Conservation (phyloP, 2,113 vertebrate genomes). For the Microcebus ravelobensis region DNA sequence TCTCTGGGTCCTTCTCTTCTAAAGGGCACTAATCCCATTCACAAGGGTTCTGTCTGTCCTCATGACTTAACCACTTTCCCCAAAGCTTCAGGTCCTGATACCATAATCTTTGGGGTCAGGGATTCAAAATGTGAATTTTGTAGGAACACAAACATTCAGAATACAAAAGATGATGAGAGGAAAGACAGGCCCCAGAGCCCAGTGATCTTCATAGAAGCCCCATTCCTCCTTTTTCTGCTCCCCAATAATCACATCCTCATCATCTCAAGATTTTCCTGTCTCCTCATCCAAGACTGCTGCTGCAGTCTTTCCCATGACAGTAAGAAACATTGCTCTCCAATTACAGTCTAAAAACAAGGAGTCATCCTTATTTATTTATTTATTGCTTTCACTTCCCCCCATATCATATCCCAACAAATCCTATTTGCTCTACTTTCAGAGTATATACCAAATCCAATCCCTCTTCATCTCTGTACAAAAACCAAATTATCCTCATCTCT, state of each 20-base stretch:
- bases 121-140: neutral
- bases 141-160: neutral
- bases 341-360: neutral
- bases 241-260: neutral
- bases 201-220: neutral
- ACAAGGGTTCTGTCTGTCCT: neutral
- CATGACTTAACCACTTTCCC: neutral
- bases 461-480: neutral
- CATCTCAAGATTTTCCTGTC: neutral
- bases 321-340: neutral
- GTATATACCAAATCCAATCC: neutral
- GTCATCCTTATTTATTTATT: neutral
- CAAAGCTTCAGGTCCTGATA: neutral
- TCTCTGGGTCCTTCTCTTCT: neutral
- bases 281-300: neutral
- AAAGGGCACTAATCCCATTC: neutral
- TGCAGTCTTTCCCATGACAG: neutral
- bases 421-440: neutral
- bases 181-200: neutral
- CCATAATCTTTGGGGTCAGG: neutral
- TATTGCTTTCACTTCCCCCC: neutral
- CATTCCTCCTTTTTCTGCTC: neutral
- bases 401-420: neutral
- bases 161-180: neutral
- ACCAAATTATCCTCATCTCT: neutral